phyloP scores from a whole-genome alignment of 2,113 vertebrate species.

The Cynopterus brachyotis region DNA sequence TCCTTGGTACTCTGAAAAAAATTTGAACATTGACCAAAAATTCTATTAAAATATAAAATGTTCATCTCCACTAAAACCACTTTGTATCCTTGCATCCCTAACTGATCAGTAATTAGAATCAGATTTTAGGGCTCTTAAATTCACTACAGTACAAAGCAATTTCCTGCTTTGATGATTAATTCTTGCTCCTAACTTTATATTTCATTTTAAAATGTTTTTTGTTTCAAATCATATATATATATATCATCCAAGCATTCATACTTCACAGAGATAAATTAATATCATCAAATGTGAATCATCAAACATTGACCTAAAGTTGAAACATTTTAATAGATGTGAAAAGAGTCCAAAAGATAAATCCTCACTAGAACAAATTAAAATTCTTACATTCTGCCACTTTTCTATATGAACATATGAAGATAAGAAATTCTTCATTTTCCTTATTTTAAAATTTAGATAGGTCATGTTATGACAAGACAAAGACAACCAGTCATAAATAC shows the following conservation, averaged over 20 bases:
- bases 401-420: not conserved
- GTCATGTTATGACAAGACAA: not conserved
- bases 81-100: not conserved
- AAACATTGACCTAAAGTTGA: constrained; percentile 10
- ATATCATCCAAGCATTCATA: not conserved
- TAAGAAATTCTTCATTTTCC: not conserved
- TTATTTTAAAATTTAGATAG: constrained; percentile 10
- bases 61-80: not conserved
- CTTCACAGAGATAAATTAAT: not conserved
- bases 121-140: constrained; percentile 28
- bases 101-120: constrained; percentile 25
- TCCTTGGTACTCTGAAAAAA: not conserved
- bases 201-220: constrained; percentile 17
- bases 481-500: not conserved
- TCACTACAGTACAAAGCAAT: not conserved
- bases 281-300: not conserved
- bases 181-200: not conserved
- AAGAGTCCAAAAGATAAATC: not conserved
- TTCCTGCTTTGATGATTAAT: constrained; percentile 29
- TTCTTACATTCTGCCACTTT: not conserved
- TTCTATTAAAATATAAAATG: constrained; percentile 27
- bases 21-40: constrained; percentile 28
- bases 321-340: not conserved
- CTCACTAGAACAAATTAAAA: constrained; percentile 18
- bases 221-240: not conserved